A percentile compares a stretch with the other conserved stretches of the same genome.
Evolutionary conservation across 2,797 vertebrate genomes (phyloP).

Genomic region (Thaleichthys pacificus): DNA sequence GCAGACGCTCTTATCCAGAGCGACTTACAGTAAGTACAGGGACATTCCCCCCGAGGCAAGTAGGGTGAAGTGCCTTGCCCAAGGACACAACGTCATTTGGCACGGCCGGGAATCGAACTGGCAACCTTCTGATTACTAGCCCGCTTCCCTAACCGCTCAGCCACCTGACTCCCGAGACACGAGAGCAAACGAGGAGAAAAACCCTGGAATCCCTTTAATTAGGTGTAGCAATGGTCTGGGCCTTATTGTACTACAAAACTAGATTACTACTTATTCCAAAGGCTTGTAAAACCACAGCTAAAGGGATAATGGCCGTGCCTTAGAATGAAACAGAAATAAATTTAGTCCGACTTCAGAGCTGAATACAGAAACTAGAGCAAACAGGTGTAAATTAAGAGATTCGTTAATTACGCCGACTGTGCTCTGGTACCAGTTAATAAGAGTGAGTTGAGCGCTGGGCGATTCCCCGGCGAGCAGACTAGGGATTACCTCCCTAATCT

Average conservation of each 20-base stretch:
- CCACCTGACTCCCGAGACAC: too few relatives aligned
- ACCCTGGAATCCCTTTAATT: constrained; percentile 63
- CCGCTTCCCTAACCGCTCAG: too few relatives aligned
- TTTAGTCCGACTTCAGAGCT: constrained; percentile 65
- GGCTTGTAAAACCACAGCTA: constrained; percentile 71
- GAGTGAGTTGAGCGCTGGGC: constrained; percentile 72
- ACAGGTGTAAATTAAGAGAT: constrained; percentile 71
- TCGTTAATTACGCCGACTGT: constrained; percentile 70
- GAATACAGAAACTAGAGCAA: constrained; percentile 72
- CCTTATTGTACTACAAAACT: constrained; percentile 72
- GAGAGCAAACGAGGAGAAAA: constrained; percentile 31
- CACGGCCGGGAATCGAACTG: too few relatives aligned
- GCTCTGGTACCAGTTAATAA: constrained; percentile 83
- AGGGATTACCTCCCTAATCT: constrained; percentile 86
- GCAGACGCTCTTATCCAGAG: too few relatives aligned
- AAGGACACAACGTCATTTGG: too few relatives aligned
- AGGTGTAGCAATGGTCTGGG: constrained; percentile 56
- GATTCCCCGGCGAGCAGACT: constrained; percentile 76
- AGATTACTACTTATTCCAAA: constrained; percentile 67
- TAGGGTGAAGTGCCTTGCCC: too few relatives aligned
- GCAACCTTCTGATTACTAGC: too few relatives aligned
- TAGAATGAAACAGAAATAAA: constrained; percentile 71
- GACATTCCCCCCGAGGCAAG: too few relatives aligned
- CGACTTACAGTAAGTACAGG: too few relatives aligned
- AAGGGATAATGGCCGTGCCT: constrained; percentile 73